A percentile compares a stretch with the other conserved stretches of the same genome.
Conservation (phyloP, 2,888 invertebrate species). For the Tortricodes alternella region DNA sequence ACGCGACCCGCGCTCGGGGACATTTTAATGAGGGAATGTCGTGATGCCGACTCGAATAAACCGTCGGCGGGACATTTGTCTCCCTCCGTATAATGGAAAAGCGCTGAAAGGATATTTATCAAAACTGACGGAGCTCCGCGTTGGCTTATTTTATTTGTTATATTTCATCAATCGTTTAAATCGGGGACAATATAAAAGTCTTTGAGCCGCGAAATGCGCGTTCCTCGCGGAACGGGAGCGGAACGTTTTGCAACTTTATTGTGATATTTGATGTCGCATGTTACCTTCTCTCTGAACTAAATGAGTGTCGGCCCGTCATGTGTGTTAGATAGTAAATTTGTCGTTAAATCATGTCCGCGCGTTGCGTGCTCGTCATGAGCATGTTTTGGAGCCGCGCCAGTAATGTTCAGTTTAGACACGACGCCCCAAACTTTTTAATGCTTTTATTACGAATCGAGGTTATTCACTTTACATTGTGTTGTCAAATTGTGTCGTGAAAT, state of each 20-base stretch:
- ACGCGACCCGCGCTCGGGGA: constrained; percentile 53
- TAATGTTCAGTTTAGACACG: constrained; percentile 44
- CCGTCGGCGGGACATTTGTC: constrained; percentile 69
- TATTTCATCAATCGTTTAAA: constrained; percentile 50
- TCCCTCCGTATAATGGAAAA: constrained; percentile 67
- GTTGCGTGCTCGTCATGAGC: constrained; percentile 65
- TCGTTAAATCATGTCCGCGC: constrained; percentile 65
- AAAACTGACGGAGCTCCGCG: constrained; percentile 54
- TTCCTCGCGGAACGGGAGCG: constrained; percentile 35
- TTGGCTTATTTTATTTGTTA: constrained; percentile 54
- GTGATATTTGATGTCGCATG: constrained; percentile 40
- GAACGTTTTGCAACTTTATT: constrained; percentile 37
- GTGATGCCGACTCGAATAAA: constrained; percentile 53
- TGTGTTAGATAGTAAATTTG: constrained; percentile 59
- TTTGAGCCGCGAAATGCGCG: constrained; percentile 34
- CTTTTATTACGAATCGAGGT: constrained; percentile 46
- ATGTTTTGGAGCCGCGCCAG: constrained; percentile 64
- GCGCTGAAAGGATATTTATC: constrained; percentile 72
- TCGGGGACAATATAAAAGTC: constrained; percentile 40
- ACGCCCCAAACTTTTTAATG: constrained; percentile 54
- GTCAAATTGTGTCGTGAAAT: constrained; percentile 42
- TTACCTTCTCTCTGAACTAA: constrained; percentile 42
- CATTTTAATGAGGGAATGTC: constrained; percentile 73
- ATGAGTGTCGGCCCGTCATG: constrained; percentile 39
- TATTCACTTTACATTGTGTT: constrained; percentile 51